Conservation (phyloP, 2,113 vertebrate genomes). For the Forbesichthys agassizii region DNA sequence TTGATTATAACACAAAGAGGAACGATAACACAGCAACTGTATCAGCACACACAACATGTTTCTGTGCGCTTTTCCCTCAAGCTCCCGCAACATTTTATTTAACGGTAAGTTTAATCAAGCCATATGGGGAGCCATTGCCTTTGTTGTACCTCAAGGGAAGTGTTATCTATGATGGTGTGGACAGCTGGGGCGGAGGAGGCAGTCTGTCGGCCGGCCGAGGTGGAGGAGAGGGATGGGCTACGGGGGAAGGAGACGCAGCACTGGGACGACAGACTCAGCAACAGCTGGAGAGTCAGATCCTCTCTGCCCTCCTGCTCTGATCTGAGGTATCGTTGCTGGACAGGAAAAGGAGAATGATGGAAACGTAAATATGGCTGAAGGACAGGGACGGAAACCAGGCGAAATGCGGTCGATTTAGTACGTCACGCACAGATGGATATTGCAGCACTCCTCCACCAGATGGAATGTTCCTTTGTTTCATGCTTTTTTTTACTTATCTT, state of each 20-base stretch:
- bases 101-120: not conserved
- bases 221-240: conserved; percentile 70
- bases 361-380: not conserved
- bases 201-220: conserved; percentile 51
- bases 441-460: not conserved
- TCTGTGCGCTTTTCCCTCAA: not conserved
- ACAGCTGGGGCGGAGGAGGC: conserved; percentile 73
- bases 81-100: not conserved
- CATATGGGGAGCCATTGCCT: not conserved
- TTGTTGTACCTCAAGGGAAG: conserved; percentile 72
- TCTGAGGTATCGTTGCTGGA: conserved; percentile 62
- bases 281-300: conserved; percentile 83
- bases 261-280: conserved; percentile 84
- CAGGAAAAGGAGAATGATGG: not conserved
- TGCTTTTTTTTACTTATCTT: too few species aligned
- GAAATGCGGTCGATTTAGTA: not conserved
- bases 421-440: not conserved
- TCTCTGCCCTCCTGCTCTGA: conserved; percentile 73
- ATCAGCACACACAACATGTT: not conserved
- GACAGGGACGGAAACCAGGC: not conserved
- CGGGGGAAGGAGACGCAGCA: conserved; percentile 85
- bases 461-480: not conserved
- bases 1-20: conserved; percentile 7
- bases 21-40: not conserved
- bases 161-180: conserved; percentile 82